Evolutionary conservation across 2,113 vertebrate species (phyloP).

Genomic region (Scomber colias): DNA sequence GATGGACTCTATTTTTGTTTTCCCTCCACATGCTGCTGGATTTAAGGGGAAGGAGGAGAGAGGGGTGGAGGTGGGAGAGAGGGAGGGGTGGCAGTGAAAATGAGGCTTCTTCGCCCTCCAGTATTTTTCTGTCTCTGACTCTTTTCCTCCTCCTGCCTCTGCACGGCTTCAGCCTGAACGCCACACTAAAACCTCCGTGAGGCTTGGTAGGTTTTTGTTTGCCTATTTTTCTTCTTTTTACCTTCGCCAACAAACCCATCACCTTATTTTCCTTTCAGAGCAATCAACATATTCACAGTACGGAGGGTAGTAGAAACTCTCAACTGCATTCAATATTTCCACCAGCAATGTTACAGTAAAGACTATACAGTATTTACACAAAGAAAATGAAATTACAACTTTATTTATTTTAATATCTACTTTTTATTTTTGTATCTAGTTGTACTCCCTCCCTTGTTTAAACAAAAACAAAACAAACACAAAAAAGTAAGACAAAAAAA

Average conservation of each 20-base stretch:
- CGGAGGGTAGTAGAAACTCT: neutral
- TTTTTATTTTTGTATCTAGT: no score
- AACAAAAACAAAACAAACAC: no score
- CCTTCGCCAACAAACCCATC: neutral
- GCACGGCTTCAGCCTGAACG: constrained; percentile 18
- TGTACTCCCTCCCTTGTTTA: no score
- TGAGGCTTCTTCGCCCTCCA: constrained; percentile 42
- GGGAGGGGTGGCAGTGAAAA: constrained; percentile 37
- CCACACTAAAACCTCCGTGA: neutral
- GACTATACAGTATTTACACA: no score
- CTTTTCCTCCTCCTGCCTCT: constrained; percentile 14
- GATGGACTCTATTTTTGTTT: constrained; percentile 78
- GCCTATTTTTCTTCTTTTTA: constrained; percentile 9
- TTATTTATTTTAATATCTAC: no score
- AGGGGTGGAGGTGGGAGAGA: constrained; percentile 36
- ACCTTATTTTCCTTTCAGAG: neutral
- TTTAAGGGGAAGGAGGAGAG: constrained; percentile 49
- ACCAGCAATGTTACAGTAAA: no score
- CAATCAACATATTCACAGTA: neutral
- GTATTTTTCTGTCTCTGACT: constrained; percentile 28
- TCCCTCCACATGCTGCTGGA: constrained; percentile 75
- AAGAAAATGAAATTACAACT: no score
- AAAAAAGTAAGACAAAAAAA: no score
- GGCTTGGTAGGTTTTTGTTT: constrained; percentile 20
- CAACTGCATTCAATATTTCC: no score